These are phyloP conservation scores for Anoura caudifer DNA, from an alignment of 2,113 vertebrate genomes.

Conservation along the genomic window DNA sequence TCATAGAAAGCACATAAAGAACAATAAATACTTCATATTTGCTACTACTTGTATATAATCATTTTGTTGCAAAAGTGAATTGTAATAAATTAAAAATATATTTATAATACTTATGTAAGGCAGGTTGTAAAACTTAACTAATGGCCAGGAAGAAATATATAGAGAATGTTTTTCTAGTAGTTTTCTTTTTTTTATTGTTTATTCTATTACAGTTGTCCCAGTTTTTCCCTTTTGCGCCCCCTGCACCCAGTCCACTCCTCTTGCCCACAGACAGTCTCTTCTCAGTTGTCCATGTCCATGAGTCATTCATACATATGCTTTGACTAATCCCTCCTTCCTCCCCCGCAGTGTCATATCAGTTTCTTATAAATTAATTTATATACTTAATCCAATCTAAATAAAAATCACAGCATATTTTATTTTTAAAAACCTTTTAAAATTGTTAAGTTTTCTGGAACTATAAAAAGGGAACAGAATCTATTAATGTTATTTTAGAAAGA, in stretches of 20 bases:
- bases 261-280: too few species aligned
- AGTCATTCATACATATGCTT: too few species aligned
- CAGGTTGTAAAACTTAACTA: background rate
- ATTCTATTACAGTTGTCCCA: too few species aligned
- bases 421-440: background rate
- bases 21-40: background rate
- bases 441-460: background rate
- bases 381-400: background rate
- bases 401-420: background rate
- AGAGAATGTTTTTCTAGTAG: background rate
- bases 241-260: too few species aligned
- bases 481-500: background rate
- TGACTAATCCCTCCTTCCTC: too few species aligned
- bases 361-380: background rate
- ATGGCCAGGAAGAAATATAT: background rate
- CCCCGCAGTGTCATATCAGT: background rate
- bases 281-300: too few species aligned
- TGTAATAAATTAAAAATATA: background rate
- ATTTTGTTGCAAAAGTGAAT: background rate
- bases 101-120: background rate
- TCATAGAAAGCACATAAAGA: background rate
- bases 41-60: background rate
- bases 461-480: background rate
- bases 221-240: too few species aligned
- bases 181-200: background rate